Base-by-base conservation (phyloP, 2,888 invertebrate species). In the Limenitis camilla region DNA sequence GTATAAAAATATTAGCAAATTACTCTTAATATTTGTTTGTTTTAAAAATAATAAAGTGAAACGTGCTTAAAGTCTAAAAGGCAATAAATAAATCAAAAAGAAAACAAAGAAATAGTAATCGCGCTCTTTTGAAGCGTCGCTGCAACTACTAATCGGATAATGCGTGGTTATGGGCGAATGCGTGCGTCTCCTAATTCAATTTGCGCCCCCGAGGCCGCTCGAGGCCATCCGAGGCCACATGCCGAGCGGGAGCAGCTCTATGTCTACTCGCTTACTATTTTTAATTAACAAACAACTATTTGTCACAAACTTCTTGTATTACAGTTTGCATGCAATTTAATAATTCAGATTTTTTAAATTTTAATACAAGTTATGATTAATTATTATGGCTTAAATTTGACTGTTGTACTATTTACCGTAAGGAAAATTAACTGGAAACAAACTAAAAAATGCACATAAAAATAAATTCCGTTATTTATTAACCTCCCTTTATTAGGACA, bases 221-320 rank as follows among this genome's bases (percentile, higher is more conserved):
- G 19, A 19, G 19, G 19, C 19, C 65, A 64, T 63, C 52, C 45
- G 59, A 58, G 63, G 63, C 69, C 70, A 69, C 71, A 70, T 68
- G 71, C 70, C 66, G 68, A 47, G 62, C 62, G 64, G 53, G 64
- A 61, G 60, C 60, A 53, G 2, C 19, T 19, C 19, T 19, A 19
- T 3, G 3, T 19, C 19, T 48, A 65, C 67, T 64, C 61, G 61
- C 63, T 60, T 59, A 66, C 72, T 77, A 76, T 78, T 80, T 80
- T 78, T 79, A 80, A 81, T 81, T 78, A 75, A 73, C 66, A 56
- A 33, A 59, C 47, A 49, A 49, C 60, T 59, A 58, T 42, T 44
- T 46, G 52, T 60, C 59, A 58, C 45, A 43, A 10, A 40, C 29
- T 39, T 39, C 38, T 31, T 28, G 5, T 39, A 38, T 39, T 19